Base-by-base conservation (phyloP, 2,113 vertebrate genomes). In the Redunca redunca region DNA sequence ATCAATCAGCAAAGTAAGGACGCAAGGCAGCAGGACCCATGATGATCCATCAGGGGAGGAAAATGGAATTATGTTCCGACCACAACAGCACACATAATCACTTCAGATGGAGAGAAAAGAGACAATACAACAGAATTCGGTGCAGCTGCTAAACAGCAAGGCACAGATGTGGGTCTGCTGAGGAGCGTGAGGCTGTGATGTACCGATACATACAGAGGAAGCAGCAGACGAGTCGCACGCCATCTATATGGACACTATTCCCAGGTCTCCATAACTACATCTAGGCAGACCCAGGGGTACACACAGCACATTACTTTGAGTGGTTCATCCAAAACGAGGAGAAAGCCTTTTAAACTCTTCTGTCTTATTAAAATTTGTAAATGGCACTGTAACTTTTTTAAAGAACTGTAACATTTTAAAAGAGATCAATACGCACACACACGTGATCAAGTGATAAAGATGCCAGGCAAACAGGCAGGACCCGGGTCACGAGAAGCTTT, bases 281-380 rank as follows among this genome's bases (percentile, higher is more conserved):
- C 15, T 9, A 67, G 6, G 83, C 12, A 95, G 17, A 92, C 77
- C 33, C 62, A 23, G 13, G 80, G 80, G 10, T 28, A 33, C 15
- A 55, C 2, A n/a, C 2, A 26, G 26, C n/a, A 46, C 55, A 53
- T 46, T 81, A 90, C 52, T 92, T 12, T 62, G 57, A 92, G 46
- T 74, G 50, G 52, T 36, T 98, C n/a, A 40, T 25, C 40, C n/a
- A 85, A 9, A 90, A 48, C 26, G 2, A 2, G 7, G 3, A 55
- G 7, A 92, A 78, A 77, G 19, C 7, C 11, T 25, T 83, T 88
- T 46, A 91, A 21, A 36, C 30, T 58, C 30, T 88, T 88, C 62
- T 52, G 11, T 85, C 58, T 77, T 23, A 1, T 71, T 84, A 50
- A 25, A 90, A 58, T 57, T 74, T 86, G 67, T 71, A 67, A 96